These are phyloP conservation scores for Columba janthina DNA, from an alignment of 2,113 vertebrate genomes.

Conservation along the genomic window DNA sequence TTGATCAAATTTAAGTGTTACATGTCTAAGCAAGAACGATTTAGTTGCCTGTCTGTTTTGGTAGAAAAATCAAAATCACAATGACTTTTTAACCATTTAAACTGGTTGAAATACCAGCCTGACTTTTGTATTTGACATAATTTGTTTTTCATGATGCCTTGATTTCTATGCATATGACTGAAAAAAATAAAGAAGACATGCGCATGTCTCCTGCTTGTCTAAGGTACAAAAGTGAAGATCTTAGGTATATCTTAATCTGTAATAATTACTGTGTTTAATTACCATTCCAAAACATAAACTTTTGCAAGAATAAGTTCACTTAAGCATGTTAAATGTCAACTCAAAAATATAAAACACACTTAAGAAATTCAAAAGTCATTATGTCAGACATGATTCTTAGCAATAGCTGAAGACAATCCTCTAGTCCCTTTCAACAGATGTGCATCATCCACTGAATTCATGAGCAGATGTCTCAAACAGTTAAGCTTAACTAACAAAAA, in stretches of 20 bases:
- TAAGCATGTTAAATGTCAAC: not conserved
- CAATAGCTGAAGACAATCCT: not conserved
- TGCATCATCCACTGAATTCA: not conserved
- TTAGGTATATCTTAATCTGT: not conserved
- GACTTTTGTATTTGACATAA: not conserved
- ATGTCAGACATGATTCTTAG: not conserved
- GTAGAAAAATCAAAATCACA: not conserved
- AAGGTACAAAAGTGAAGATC: not conserved
- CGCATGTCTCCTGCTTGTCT: rapidly evolving
- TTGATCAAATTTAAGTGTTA: not conserved
- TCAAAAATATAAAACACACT: not conserved
- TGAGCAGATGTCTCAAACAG: conserved; percentile 5
- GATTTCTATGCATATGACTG: not conserved
- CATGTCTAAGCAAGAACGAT: not conserved
- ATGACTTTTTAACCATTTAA: not conserved
- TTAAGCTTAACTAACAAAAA: conserved; percentile 3
- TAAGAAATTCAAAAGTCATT: not conserved
- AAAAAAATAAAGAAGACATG: not conserved
- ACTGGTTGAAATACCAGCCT: not conserved
- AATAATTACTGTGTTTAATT: not conserved
- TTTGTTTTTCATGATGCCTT: not conserved
- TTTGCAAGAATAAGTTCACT: not conserved
- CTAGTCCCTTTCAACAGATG: not conserved
- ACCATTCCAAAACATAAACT: not conserved
- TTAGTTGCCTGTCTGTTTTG: not conserved